Conservation (phyloP, 2,113 vertebrate genomes). For the Riparia riparia region DNA sequence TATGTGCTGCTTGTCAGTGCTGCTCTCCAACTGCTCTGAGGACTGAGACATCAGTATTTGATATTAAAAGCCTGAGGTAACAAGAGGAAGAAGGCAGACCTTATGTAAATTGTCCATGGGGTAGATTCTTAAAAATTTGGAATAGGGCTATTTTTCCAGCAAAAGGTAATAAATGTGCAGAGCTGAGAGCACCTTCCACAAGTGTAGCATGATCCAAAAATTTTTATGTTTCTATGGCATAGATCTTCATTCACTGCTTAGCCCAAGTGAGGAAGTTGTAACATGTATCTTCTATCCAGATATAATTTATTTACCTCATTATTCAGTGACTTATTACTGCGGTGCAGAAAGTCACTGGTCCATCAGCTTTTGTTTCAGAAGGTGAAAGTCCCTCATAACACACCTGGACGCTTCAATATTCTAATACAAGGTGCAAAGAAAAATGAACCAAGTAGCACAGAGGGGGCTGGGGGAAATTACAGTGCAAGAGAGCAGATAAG, state of each 20-base stretch:
- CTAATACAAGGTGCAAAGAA: neutral
- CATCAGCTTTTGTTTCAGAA: neutral
- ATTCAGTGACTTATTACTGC: neutral
- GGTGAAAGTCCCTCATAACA: neutral
- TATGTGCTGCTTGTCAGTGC: neutral
- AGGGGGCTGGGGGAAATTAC: neutral
- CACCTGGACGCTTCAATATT: neutral
- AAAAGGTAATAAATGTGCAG: neutral
- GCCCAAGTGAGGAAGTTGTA: neutral
- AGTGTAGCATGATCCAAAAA: neutral
- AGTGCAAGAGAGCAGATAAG: constrained; percentile 32
- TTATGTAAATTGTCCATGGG: neutral
- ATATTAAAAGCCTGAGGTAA: neutral
- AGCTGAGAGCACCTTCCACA: neutral
- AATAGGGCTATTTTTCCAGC: neutral
- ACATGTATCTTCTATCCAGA: neutral
- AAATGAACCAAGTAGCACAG: neutral
- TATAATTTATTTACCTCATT: neutral
- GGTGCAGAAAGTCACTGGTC: neutral
- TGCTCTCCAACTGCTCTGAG: neutral
- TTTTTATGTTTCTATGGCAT: neutral
- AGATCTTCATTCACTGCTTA: neutral
- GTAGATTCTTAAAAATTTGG: neutral
- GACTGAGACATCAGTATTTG: neutral
- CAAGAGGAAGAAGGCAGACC: neutral